Evolutionary conservation across 2,888 invertebrate genomes (phyloP), one percentile per base, ranked within the genome.

Genomic region (Lordiphosa fenestrarum): DNA sequence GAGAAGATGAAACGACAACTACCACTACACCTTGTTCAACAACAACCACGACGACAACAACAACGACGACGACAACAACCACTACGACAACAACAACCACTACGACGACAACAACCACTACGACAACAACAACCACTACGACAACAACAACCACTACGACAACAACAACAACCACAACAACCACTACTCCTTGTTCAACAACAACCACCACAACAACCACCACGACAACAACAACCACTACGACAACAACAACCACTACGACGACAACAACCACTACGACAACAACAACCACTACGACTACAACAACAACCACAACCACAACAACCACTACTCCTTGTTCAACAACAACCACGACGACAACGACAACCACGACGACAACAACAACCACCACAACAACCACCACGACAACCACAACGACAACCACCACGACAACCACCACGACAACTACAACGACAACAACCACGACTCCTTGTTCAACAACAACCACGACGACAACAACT

Each of bases 81-180:
- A 44, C 56, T 3, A 40, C 30, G 1, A 33, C 47, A 0, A 54
- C 54, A 0, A 54, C 44, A 1, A 52, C 65, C 0, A 50, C 47
- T 1, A 55, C 61, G 0, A 52, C 54, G 0, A 51, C 55, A 3
- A 38, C 67, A 0, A 52, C 70, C 0, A 46, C 60, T 0, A 67
- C 65, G 0, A 47, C 56, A 1, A 41, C 40, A 0, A 49, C 61
- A 1, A 21, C 62, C 3, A 39, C 62, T 0, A 35, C 44, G 3
- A 50, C 53, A 0, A 63, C 56, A 0, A 59, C 59, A 5, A 56
- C 67, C 5, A 33, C 63, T 65, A 6, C 49, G 0, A 36, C 49
- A 1, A 49, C 57, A 1, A 19, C 52, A 0, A 47, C 61, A 0
- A 19, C 69, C 4, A 54, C 61, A 0, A 55, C 65, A 10, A 44